Evolutionary conservation across 53 echinoderm and acorn worm species (phyloP).

Genomic region (Astropecten irregularis): DNA sequence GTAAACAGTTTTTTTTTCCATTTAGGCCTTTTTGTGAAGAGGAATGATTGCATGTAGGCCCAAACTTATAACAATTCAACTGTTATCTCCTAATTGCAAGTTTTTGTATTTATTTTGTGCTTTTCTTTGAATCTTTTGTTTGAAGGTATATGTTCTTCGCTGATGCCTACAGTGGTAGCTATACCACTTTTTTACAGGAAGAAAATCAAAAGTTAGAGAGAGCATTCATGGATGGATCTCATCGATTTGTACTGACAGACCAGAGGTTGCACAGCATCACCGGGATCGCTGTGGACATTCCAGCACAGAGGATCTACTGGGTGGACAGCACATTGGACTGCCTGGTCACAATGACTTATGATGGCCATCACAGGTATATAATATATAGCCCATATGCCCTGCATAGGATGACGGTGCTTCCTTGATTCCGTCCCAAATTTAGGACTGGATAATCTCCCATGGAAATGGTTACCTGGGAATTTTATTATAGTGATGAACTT

Average conservation of each 20-base stretch:
- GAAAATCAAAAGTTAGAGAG: conserved; percentile 40
- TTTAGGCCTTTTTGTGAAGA: no score
- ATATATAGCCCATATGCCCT: neutral
- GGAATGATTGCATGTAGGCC: no score
- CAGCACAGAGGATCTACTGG: conserved; percentile 72
- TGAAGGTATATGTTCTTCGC: conserved; percentile 72
- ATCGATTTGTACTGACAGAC: conserved; percentile 40
- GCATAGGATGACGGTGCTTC: neutral
- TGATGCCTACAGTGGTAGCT: neutral
- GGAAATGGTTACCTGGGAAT: no score
- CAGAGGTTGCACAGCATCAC: conserved; percentile 48
- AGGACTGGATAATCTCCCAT: no score
- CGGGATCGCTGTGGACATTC: conserved; percentile 67
- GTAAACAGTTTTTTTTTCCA: no score
- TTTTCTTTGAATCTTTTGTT: no score
- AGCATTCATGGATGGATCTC: conserved; percentile 78
- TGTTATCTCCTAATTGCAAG: no score
- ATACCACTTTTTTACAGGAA: neutral
- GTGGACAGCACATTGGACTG: conserved; percentile 68
- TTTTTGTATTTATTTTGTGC: no score
- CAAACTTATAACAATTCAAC: no score
- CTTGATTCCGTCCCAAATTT: neutral
- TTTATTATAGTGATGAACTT: no score
- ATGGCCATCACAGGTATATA: conserved; percentile 73
- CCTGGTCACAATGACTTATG: conserved; percentile 70